phyloP scores from a whole-genome alignment of 2,888 invertebrate species.

The Sialis lutaria region DNA sequence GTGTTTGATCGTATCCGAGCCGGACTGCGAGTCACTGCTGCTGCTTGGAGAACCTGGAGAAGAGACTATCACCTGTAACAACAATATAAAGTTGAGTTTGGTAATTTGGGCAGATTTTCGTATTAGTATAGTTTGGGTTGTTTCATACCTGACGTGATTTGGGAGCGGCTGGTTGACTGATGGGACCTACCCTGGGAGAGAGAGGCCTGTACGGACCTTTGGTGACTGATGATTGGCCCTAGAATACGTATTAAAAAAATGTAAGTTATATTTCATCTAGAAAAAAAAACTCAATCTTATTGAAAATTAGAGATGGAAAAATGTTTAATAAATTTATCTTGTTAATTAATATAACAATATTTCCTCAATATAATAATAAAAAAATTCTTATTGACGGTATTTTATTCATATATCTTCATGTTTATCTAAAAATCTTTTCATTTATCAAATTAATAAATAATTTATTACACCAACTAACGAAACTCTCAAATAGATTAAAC shows the following conservation, averaged over 20 bases:
- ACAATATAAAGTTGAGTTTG: not conserved
- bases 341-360: no score
- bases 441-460: no score
- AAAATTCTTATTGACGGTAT: no score
- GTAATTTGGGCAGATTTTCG: constrained; percentile 15
- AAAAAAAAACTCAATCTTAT: no score
- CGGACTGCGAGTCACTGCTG: constrained; percentile 67
- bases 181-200: constrained; percentile 45
- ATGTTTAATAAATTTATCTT: no score
- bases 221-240: constrained; percentile 57
- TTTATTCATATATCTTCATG: no score
- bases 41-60: constrained; percentile 78
- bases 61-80: constrained; percentile 39
- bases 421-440: no score
- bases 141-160: constrained; percentile 26
- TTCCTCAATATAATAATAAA: no score
- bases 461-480: no score
- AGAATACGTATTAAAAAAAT: constrained; percentile 3
- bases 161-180: constrained; percentile 28
- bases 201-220: constrained; percentile 54
- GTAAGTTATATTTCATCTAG: no score
- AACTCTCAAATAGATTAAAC: no score
- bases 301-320: no score
- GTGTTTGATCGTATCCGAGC: constrained; percentile 58
- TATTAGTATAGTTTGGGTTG: not conserved